Conservation (phyloP, 2,113 vertebrate species). For the Sarotherodon lohbergeri region DNA sequence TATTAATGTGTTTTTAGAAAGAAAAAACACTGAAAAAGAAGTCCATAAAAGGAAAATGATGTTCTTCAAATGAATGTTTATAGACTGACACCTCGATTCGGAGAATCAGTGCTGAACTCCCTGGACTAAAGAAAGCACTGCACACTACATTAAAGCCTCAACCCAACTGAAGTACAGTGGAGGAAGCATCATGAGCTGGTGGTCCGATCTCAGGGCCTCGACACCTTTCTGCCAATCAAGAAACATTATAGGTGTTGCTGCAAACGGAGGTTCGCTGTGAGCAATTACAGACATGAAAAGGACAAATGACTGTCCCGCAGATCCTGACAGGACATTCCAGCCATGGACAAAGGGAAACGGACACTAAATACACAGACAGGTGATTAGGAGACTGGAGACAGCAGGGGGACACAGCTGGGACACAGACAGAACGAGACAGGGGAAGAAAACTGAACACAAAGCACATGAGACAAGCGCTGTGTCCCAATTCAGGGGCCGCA, state of each 20-base stretch:
- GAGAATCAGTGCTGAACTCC: not conserved
- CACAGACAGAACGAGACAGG: not conserved
- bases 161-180: not conserved
- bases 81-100: not conserved
- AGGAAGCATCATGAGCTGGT: not conserved
- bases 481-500: not conserved
- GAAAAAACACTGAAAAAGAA: not conserved
- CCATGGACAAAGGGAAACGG: not conserved
- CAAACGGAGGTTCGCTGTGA: not conserved
- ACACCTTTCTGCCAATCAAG: not conserved
- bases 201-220: not conserved
- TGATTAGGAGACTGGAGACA: not conserved
- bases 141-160: not conserved
- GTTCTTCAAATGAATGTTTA: accelerated
- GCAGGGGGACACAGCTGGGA: not conserved
- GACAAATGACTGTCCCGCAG: not conserved
- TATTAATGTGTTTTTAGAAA: not conserved
- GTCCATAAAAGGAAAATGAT: not conserved
- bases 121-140: not conserved
- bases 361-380: not conserved
- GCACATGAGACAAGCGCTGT: not conserved
- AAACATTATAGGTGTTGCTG: not conserved
- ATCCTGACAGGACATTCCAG: not conserved
- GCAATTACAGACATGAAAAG: not conserved
- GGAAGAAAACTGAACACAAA: not conserved